A percentile compares a stretch with the other conserved stretches of the same genome.
Conservation (phyloP, 2,113 vertebrate species). For the Brienomyrus longianalis region DNA sequence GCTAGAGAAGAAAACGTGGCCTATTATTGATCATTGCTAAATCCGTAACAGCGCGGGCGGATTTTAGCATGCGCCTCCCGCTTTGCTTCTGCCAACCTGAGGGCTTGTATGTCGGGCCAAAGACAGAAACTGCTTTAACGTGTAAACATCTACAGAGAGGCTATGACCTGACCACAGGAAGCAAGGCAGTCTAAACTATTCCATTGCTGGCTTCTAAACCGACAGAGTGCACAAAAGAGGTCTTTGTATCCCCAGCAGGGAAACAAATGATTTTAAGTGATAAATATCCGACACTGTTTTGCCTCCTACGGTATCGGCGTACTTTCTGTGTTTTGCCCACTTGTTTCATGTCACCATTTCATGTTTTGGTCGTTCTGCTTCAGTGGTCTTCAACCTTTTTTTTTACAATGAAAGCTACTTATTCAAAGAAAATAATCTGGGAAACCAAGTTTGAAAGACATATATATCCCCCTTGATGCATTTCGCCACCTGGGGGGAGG, state of each 20-base stretch:
- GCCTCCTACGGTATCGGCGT: neutral
- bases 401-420: neutral
- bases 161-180: neutral
- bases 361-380: neutral
- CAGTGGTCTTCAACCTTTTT: neutral
- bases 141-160: neutral
- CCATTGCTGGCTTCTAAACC: neutral
- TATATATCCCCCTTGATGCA: neutral
- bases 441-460: no score
- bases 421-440: neutral
- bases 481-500: neutral
- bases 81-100: neutral
- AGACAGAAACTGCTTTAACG: neutral
- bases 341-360: neutral
- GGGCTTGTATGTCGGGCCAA: neutral
- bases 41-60: neutral
- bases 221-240: neutral
- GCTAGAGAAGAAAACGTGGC: neutral
- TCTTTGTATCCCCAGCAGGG: neutral
- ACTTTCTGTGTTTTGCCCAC: neutral
- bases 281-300: neutral
- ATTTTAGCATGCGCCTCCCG: neutral
- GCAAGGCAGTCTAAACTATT: neutral
- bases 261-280: neutral
- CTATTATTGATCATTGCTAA: neutral